Evolutionary conservation across 2,888 invertebrate genomes (phyloP), one percentile per base, ranked within the genome.

Genomic region (Mimachlamys varia): DNA sequence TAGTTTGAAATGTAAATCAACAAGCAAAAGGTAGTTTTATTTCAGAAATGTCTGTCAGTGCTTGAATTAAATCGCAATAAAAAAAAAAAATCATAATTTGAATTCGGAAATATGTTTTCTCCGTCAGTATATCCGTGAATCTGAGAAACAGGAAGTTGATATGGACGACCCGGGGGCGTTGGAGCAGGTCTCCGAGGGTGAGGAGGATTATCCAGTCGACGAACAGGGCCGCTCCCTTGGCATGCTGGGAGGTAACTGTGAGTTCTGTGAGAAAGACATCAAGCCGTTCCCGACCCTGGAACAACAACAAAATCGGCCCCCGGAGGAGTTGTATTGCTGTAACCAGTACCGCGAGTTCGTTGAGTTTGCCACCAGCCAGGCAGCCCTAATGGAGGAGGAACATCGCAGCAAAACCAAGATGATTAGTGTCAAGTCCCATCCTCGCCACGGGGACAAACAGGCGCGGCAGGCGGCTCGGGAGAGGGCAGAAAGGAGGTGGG

Each of bases 241-340:
- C 15, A 94, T 95, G 93, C 95, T 94, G 62, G 93, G 94, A 37
- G 95, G 95, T 5, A 90, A 89, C 0, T 96, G 96, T 92, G 96
- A 96, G 91, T 96, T 96, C 93, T 96, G 96, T 93, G 93, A 93
- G 37, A 90, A 92, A 33, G 89, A 92, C 12, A 94, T 96, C 37
- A 95, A 95, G 90, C 95, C 96, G 0, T 96, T 96, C 93, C 96
- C 96, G 0, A 94, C 95, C 3, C 89, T 96, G 50, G 96, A 96
- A 53, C 95, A 95, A 88, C 96, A 96, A 92, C 92, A 94, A 88
- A 92, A 91, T 53, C 89, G 91, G 38, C 92, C 95, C 0, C 96
- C 96, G n/a, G 95, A 96, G 38, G 93, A 94, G 90, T 92, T 96
- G 33, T 96, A 95, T 92, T 96, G 96, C 92, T 96, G 96, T 93